Base-by-base conservation (phyloP, 2,113 vertebrate species). In the Coptodon rendalli region DNA sequence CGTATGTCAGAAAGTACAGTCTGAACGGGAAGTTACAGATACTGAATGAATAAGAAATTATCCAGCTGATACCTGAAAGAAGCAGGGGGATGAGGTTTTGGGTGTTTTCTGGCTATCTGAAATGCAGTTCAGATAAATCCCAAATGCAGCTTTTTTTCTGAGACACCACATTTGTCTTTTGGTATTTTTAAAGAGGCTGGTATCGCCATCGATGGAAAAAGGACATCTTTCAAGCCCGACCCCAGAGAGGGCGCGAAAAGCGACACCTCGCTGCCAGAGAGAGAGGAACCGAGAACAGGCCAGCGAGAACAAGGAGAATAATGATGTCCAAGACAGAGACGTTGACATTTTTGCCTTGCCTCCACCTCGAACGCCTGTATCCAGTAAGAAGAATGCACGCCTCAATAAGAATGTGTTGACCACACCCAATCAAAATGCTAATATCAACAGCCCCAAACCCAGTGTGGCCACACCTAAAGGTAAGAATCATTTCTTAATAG, bases 281-380 rank as follows among this genome's bases (percentile, higher is more conserved):
- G 91, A 95, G 61, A 94, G 85, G 45, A 81, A 82, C 36, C 86
- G 38, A 3, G 87, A 91, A 12, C 79, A 93, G 86, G 93, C 93
- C 81, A 84, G 24, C 38, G 94, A 97, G 92, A 97, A 98, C 95
- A 97, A 98, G 95, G 97, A 98, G 86, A 98, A 99, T 82, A 31
- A 95, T 5, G 63, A 91, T 7, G 91, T 61, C 87, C 87, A 80
- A 4, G 85, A 84, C 36, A 96, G 93, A 86, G 95, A 94, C 10
- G 92, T 95, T 14, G 93, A 96, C 1, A 61, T 91, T 3, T 97
- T 98, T 92, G 92, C 76, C 1, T 87, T 97, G 91, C 97, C 97
- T 80, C 92, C 96, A 80, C 97, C 97, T 12, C 96, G 95, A 85
- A 98, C 96, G 24, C 96, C 97, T 5, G 92, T 11, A 8, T 88